Evolutionary conservation across 53 echinoderm and acorn worm genomes (phyloP).

Genomic region (Mesocentrotus franciscanus): DNA sequence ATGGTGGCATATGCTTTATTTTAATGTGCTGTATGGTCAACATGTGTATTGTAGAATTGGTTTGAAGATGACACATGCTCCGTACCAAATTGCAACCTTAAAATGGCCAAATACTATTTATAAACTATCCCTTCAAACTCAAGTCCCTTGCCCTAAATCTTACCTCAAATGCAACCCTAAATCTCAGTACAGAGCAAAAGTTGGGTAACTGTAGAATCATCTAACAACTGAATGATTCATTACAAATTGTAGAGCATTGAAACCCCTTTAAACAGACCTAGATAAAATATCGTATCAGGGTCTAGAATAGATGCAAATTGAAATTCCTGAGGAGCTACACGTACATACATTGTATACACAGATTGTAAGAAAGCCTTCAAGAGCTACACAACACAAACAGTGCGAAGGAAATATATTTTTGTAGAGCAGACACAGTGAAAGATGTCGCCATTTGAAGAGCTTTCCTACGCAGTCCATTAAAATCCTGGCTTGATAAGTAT

Average conservation of each 20-base stretch:
- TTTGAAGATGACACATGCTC: too few species aligned
- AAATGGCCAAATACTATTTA: too few species aligned
- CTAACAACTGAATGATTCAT: too few species aligned
- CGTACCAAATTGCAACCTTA: too few species aligned
- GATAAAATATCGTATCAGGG: too few species aligned
- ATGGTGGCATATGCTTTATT: not conserved
- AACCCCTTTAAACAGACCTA: too few species aligned
- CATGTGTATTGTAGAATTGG: not conserved
- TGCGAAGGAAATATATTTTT: not conserved
- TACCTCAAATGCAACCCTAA: too few species aligned
- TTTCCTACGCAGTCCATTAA: conserved; percentile 5
- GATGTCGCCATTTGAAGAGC: not conserved
- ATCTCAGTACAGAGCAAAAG: too few species aligned
- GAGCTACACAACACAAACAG: not conserved
- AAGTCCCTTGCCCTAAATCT: too few species aligned
- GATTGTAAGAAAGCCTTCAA: not conserved
- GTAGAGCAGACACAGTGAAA: not conserved
- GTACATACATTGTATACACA: not conserved
- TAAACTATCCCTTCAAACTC: too few species aligned
- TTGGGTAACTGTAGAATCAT: not conserved
- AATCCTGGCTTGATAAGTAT: not conserved
- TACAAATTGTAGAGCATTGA: too few species aligned
- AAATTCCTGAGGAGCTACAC: not conserved
- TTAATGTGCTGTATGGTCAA: not conserved
- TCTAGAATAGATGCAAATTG: too few species aligned